Base-by-base conservation (phyloP, 2,113 vertebrate genomes). In the Pygathrix nemaeus region DNA sequence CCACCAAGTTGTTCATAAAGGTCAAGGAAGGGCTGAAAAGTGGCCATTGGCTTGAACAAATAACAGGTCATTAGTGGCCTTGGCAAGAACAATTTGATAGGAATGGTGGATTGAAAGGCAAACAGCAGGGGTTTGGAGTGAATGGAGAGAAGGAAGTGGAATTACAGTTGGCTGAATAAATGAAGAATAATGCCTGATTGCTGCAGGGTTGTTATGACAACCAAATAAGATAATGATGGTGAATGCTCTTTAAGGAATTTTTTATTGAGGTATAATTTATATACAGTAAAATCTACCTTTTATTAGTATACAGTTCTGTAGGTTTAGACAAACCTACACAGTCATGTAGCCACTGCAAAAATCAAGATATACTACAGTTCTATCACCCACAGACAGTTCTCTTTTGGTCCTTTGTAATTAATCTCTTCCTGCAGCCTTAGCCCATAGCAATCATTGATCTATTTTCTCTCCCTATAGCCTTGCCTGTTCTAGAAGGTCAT, bases 201-300 rank as follows among this genome's bases (percentile, higher is more conserved):
- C 57, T 57, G 18, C 55, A 7, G 40, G 45, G 92, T 94, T 86
- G 92, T 61, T 48, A 81, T 86, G 95, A 75, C 79, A 86, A 96
- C 92, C 80, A 81, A n/a, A 20, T 88, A 66, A 59, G 84, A 75
- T 35, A 64, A 88, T 61, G 18, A 32, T 16, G 45, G 48, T 32
- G 30, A 79, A 52, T 27, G 73, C 27, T 83, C 61, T 57, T 82
- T 21, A 38, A 55, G 45, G 25, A 30, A 38, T 14, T 80, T 84
- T 93, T 55, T 38, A 81, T 10, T 92, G 48, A 89, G 35, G 35
- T 66, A 18, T 48, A 70, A 72, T 35, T 78, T n/a, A 48, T 32
- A 20, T 30, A 16, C 1, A 16, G 27, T 25, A 75, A 86, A 64
- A 68, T 70, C 70, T 70, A 70, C 45, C 72, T 30, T 91, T 82